Conservation (phyloP, 2,797 vertebrate genomes). For the Macrochelys suwanniensis region DNA sequence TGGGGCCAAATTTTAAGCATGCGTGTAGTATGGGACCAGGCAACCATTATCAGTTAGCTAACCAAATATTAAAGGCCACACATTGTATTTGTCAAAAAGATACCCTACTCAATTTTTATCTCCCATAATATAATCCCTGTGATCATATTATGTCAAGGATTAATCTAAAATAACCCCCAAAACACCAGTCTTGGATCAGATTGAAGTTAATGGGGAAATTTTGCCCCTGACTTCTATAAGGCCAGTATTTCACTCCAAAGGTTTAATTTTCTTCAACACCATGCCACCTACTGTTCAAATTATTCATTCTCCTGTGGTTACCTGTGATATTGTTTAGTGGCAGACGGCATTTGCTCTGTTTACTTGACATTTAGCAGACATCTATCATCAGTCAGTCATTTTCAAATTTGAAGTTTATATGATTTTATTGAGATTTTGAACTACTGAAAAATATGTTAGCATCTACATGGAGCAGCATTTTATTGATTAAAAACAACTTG, state of each 20-base stretch:
- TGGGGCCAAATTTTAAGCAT: not conserved
- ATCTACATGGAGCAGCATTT: not conserved
- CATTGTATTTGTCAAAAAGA: not conserved
- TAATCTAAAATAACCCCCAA: slow-evolving; percentile 21
- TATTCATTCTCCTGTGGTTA: slow-evolving; percentile 51
- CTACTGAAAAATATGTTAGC: slow-evolving; percentile 6
- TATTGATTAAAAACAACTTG: not conserved
- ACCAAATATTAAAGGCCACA: not conserved
- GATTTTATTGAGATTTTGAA: slow-evolving; percentile 24
- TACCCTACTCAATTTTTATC: not conserved
- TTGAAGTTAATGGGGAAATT: not conserved
- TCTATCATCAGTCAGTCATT: slow-evolving; percentile 56
- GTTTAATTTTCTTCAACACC: not conserved
- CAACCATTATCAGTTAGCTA: not conserved
- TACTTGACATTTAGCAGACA: slow-evolving; percentile 60
- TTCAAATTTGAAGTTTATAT: slow-evolving; percentile 55
- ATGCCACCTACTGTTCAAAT: slow-evolving; percentile 40
- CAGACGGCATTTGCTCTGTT: slow-evolving; percentile 13
- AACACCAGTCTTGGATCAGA: not conserved
- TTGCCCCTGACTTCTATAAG: not conserved
- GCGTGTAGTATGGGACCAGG: not conserved
- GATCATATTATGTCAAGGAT: slow-evolving; percentile 32
- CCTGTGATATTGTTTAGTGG: slow-evolving; percentile 39
- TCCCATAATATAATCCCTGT: not conserved
- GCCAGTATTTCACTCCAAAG: slow-evolving; percentile 5